A percentile compares a stretch with the other conserved stretches of the same genome.
Evolutionary conservation across 2,113 vertebrate species (phyloP).

Genomic region (Lutjanus erythropterus): DNA sequence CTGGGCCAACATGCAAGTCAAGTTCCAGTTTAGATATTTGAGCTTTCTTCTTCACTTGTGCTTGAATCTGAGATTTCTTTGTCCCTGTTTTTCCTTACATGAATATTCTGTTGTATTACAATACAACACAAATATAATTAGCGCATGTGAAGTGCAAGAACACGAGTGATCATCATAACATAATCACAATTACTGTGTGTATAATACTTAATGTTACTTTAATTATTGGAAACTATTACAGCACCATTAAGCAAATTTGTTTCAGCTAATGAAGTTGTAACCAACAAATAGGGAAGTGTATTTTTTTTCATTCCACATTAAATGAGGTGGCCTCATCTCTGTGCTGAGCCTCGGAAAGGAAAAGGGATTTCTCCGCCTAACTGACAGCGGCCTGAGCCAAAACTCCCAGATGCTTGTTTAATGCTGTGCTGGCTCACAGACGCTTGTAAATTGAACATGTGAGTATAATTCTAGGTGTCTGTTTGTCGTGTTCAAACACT

Average conservation of each 20-base stretch:
- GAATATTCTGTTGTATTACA: background rate
- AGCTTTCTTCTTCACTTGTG: too few relatives aligned
- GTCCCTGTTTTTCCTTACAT: background rate
- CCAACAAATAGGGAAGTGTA: background rate
- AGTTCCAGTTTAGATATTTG: too few relatives aligned
- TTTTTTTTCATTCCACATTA: background rate
- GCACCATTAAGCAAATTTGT: background rate
- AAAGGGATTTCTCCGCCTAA: slow-evolving; percentile 47
- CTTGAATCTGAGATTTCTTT: background rate
- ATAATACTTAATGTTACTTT: background rate
- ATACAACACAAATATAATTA: background rate
- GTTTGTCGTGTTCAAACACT: slow-evolving; percentile 72
- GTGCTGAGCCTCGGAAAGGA: slow-evolving; percentile 3
- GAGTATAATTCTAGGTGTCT: slow-evolving; percentile 76
- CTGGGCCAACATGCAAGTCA: too few relatives aligned
- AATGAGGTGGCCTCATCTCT: slow-evolving; percentile 11
- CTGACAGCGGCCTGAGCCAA: slow-evolving; percentile 66
- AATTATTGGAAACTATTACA: background rate
- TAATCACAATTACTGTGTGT: background rate
- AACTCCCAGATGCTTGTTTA: slow-evolving; percentile 82
- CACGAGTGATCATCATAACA: background rate
- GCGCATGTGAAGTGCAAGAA: background rate
- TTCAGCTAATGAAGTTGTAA: background rate
- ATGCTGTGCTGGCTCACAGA: slow-evolving; percentile 70
- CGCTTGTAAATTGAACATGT: slow-evolving; percentile 76